These are phyloP conservation scores for Corvus moneduloides DNA, from an alignment of 2,113 vertebrate genomes.

Conservation along the genomic window DNA sequence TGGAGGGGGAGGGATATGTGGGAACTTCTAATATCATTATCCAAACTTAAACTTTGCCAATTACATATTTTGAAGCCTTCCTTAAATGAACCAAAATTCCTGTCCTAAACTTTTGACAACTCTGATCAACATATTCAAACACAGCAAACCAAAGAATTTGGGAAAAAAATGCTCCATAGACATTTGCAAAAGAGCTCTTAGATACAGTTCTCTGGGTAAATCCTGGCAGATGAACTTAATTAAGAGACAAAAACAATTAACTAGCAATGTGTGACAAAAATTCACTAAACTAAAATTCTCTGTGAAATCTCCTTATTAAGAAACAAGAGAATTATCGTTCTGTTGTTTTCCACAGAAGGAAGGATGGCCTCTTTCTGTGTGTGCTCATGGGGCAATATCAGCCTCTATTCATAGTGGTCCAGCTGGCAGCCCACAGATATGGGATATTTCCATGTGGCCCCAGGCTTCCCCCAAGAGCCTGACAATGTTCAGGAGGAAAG, in stretches of 20 bases:
- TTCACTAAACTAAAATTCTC: constrained; percentile 23
- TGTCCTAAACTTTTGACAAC: background rate
- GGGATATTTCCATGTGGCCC: background rate
- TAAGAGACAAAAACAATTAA: constrained; percentile 54
- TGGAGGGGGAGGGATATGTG: background rate
- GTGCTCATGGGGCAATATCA: background rate
- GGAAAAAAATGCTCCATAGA: background rate
- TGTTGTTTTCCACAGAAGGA: constrained; percentile 19
- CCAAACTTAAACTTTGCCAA: background rate
- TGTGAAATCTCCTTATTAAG: constrained; percentile 52
- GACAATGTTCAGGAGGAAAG: background rate
- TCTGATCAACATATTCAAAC: background rate
- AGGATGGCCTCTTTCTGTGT: background rate
- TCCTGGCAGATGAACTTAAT: constrained; percentile 49
- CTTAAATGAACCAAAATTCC: background rate
- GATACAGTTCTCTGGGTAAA: constrained; percentile 19
- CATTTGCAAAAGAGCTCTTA: background rate
- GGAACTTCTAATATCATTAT: background rate
- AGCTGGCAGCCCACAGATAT: background rate
- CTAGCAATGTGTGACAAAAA: constrained; percentile 17
- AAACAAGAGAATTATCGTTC: background rate
- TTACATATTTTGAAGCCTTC: background rate
- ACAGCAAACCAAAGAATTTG: background rate
- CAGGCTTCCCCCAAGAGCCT: background rate
- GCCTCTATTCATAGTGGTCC: background rate